These are phyloP conservation scores for Oriolus oriolus DNA, from an alignment of 2,113 vertebrate species.

Conservation along the genomic window DNA sequence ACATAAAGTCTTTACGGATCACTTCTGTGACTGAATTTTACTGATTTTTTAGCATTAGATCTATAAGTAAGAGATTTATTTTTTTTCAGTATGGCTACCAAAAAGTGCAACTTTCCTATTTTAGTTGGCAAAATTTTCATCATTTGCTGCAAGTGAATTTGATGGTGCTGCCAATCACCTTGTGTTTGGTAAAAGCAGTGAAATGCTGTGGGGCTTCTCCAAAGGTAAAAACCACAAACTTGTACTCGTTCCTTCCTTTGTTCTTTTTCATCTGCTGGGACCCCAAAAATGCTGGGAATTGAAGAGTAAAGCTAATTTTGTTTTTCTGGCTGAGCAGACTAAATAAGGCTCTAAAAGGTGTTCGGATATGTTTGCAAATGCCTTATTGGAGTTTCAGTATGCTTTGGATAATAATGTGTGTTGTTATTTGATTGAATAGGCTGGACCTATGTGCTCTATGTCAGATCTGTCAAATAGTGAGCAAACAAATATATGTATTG, in stretches of 20 bases:
- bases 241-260: not conserved
- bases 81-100: not conserved
- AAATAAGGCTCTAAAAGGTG: not conserved
- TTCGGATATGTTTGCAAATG: not conserved
- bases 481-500: not conserved
- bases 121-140: not conserved
- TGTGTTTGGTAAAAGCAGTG: not conserved
- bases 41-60: not conserved
- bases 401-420: not conserved
- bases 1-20: not conserved
- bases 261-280: not conserved
- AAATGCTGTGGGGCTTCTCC: not conserved
- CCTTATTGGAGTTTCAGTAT: not conserved
- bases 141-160: not conserved
- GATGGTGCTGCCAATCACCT: rapidly evolving
- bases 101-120: not conserved
- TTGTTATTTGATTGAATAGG: not conserved
- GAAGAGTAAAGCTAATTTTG: not conserved
- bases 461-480: not conserved
- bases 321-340: not conserved
- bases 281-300: not conserved
- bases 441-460: not conserved
- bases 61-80: not conserved
- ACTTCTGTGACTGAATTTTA: not conserved
- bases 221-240: not conserved